These are phyloP conservation scores for rat (Rattus norvegicus) DNA, from an alignment of 2,113 vertebrate species.

Conservation along the genomic window DNA sequence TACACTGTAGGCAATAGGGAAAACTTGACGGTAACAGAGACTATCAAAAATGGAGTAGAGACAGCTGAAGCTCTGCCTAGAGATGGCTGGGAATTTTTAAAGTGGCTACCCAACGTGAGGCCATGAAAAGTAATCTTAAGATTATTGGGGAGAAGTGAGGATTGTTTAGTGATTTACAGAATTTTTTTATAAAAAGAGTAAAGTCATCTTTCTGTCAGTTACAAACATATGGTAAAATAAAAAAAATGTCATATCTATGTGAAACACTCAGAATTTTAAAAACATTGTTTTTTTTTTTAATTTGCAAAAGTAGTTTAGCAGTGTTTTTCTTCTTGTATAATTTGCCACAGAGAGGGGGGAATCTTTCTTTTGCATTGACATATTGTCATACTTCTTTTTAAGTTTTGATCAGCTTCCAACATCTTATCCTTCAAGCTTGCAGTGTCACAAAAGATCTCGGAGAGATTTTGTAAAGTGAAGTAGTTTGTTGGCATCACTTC, in stretches of 20 bases:
- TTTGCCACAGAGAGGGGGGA: not conserved
- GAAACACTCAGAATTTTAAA: constrained; percentile 44
- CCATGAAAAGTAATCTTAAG: not conserved
- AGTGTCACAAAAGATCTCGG: constrained; percentile 47
- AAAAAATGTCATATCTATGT: not conserved
- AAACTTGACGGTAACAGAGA: not conserved
- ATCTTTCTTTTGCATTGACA: constrained; percentile 8
- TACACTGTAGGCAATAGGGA: not conserved
- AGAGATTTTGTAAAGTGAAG: constrained; percentile 46
- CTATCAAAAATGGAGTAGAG: not conserved
- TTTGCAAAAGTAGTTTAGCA: constrained; percentile 15
- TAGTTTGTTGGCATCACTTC: constrained; percentile 32
- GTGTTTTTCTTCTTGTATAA: constrained; percentile 51
- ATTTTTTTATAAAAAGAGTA: constrained; percentile 5
- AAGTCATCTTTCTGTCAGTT: constrained; percentile 12
- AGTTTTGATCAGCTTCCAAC: constrained; percentile 52
- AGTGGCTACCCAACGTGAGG: not conserved
- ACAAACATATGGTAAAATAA: constrained; percentile 28
- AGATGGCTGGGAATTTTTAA: not conserved
- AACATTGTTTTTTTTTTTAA: constrained; percentile 33
- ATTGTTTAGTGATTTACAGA: constrained; percentile 14
- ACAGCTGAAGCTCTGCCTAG: not conserved
- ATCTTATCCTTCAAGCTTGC: constrained; percentile 62
- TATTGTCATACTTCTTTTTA: constrained; percentile 50
- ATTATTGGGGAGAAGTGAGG: constrained; percentile 8